These are phyloP conservation scores for Scaptomyza pallida DNA, from an alignment of 1,140 invertebrate species.

Conservation along the genomic window DNA sequence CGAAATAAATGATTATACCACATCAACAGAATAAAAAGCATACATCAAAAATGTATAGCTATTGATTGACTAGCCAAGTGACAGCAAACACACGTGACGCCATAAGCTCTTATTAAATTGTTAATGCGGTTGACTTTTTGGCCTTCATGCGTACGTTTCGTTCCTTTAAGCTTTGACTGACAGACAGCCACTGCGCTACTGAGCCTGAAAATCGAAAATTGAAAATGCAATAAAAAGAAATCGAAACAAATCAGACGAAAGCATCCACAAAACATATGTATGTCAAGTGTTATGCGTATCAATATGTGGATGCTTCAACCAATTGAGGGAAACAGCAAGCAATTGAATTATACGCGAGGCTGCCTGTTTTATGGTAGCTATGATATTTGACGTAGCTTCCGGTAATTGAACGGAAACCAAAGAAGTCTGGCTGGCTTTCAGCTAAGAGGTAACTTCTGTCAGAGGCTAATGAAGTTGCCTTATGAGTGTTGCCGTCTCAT, in stretches of 20 bases:
- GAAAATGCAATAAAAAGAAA: slow-evolving; percentile 40
- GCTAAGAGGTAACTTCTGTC: slow-evolving; percentile 16
- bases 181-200: slow-evolving; percentile 15
- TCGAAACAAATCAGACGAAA: slow-evolving; percentile 10
- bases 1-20: not conserved
- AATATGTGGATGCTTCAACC: not conserved
- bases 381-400: slow-evolving; percentile 43
- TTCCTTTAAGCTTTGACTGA: not conserved
- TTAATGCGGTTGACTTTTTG: slow-evolving; percentile 49
- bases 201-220: slow-evolving; percentile 30
- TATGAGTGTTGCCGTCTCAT: not conserved
- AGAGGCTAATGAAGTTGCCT: slow-evolving; percentile 33
- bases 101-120: slow-evolving; percentile 41
- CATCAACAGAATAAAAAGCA: not conserved
- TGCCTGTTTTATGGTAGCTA: slow-evolving; percentile 39
- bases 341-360: slow-evolving; percentile 38
- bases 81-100: not conserved
- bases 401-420: slow-evolving; percentile 29
- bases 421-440: slow-evolving; percentile 13
- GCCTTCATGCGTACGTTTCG: slow-evolving; percentile 11
- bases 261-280: not conserved
- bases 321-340: slow-evolving; percentile 3
- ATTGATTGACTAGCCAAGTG: slow-evolving; percentile 41
- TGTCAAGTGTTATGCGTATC: slow-evolving; percentile 13
- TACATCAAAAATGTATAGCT: slow-evolving; percentile 25